These are phyloP conservation scores for Tamandua tetradactyla DNA, from an alignment of 2,797 vertebrate genomes.

Conservation along the genomic window DNA sequence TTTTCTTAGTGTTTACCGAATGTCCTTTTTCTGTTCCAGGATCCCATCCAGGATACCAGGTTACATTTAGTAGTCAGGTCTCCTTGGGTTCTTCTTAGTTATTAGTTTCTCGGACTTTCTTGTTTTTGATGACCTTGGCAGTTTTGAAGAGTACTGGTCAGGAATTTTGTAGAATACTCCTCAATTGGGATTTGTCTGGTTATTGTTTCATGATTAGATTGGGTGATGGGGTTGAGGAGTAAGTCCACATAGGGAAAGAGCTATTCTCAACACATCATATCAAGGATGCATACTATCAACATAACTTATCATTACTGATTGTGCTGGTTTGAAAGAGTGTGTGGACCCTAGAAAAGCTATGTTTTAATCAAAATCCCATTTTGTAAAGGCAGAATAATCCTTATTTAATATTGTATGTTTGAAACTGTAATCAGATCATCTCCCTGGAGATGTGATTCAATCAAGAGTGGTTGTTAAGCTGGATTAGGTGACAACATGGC, in stretches of 20 bases:
- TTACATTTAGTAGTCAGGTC: too few relatives aligned
- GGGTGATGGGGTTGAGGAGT: background rate
- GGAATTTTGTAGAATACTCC: background rate
- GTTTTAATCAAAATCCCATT: too few relatives aligned
- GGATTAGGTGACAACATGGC: too few relatives aligned
- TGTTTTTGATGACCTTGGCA: background rate
- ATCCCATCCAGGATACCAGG: too few relatives aligned
- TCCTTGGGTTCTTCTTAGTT: background rate
- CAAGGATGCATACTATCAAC: background rate
- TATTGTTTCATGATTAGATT: background rate
- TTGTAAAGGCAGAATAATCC: too few relatives aligned
- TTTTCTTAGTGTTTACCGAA: background rate
- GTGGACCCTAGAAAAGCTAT: too few relatives aligned
- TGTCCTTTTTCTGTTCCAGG: background rate
- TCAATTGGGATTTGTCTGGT: background rate
- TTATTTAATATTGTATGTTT: too few relatives aligned
- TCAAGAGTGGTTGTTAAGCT: too few relatives aligned
- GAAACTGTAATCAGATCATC: too few relatives aligned
- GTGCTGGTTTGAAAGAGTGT: too few relatives aligned
- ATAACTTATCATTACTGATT: background rate
- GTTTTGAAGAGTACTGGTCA: background rate
- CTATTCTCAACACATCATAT: background rate
- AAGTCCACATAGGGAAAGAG: background rate
- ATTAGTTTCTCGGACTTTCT: constrained; percentile 16
- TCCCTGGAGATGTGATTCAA: too few relatives aligned